Base-by-base conservation (phyloP, 1,140 invertebrate genomes). In the Bombus waltoni region DNA sequence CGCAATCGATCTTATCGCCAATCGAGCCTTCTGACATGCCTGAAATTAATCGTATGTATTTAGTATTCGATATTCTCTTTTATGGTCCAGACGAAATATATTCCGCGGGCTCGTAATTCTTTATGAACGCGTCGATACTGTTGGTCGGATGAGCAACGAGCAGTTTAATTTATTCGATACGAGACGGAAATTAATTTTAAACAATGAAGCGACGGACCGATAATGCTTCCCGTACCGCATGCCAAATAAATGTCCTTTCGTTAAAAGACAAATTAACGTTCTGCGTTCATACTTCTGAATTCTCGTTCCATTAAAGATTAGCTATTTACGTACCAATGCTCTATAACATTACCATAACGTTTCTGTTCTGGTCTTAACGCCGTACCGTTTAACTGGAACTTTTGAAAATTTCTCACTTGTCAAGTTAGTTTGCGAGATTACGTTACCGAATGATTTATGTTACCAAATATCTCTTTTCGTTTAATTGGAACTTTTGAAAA, bases 111-210 rank as follows among this genome's bases (percentile, higher is more conserved):
- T 62, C 57, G 32, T 80, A 72, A 80, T 62, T 72, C 57, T 73
- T 65, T 25, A 11, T 25, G 59, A 11, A 11, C 25, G 40, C 32
- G 18, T 53, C 47, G 47, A 53, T 53, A 53, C 47, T 53, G 47
- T 53, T 84, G n/a, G 66, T 78, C 57, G 38, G 10, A 11, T 10
- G 59, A n/a, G 11, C 59, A 62, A 62, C 9, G 28, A 28, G 28
- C 59, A n/a, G 28, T 65, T 78, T 87, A 89, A 90, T 90, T 90
- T 81, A 90, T 84, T 82, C 62, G 59, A 62, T 62, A n/a, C 59
- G 59, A 62, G 28, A 74, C 40, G 47, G 81, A 83, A 89, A 89
- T 89, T 88, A 86, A 90, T 89, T 80, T 87, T 86, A 68, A 66
- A 80, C 81, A 66, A 81, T 84, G 77, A 81, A 71, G 38, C 74